Conservation (phyloP, 2,888 invertebrate genomes). For the Tillus elongatus region DNA sequence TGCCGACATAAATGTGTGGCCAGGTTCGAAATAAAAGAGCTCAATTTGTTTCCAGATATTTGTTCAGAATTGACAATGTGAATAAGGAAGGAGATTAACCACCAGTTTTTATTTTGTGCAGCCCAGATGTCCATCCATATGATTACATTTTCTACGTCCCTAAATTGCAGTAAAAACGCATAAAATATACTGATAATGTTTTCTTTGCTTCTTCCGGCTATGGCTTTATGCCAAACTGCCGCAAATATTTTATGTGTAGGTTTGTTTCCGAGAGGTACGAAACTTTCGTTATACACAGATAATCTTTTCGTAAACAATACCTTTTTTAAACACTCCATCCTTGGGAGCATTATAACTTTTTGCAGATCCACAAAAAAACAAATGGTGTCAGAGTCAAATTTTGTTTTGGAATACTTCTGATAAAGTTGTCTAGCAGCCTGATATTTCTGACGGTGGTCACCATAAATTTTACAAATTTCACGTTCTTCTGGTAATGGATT, state of each 20-base stretch:
- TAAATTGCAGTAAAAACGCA: slow-evolving; percentile 15
- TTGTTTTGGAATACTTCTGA: slow-evolving; percentile 9
- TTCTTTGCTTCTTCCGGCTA: slow-evolving; percentile 14
- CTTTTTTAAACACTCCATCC: slow-evolving; percentile 13
- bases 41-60: slow-evolving; percentile 10
- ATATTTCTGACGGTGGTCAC: background rate
- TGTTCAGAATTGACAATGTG: slow-evolving; percentile 13
- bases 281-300: slow-evolving; percentile 16
- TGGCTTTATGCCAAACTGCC: slow-evolving; percentile 19
- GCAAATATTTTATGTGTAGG: slow-evolving; percentile 9
- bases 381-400: slow-evolving; percentile 8
- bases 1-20: slow-evolving; percentile 30
- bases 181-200: slow-evolving; percentile 19
- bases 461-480: slow-evolving; percentile 5
- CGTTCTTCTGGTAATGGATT: slow-evolving; percentile 2
- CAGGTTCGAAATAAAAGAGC: slow-evolving; percentile 23
- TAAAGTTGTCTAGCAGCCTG: slow-evolving; percentile 6
- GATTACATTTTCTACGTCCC: slow-evolving; percentile 17
- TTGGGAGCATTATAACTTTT: slow-evolving; percentile 12
- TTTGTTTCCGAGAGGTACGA: slow-evolving; percentile 16
- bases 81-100: slow-evolving; percentile 15
- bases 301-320: slow-evolving; percentile 14
- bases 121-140: slow-evolving; percentile 21
- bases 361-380: slow-evolving; percentile 15
- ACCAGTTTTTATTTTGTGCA: slow-evolving; percentile 20